phyloP scores from a whole-genome alignment of 2,888 invertebrate species.

The Piscicola geometra region DNA sequence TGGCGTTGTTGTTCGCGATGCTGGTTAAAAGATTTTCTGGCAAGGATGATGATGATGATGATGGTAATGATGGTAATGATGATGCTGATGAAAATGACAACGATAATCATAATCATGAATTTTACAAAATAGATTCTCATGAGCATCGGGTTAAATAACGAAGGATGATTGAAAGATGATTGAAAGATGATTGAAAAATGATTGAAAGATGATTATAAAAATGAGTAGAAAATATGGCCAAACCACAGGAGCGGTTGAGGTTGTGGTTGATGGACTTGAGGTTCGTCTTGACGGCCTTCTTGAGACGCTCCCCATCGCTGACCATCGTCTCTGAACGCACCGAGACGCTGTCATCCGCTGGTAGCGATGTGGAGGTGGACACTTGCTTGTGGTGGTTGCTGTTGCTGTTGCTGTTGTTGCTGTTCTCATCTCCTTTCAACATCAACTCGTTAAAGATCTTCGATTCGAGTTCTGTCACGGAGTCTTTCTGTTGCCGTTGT shows the following conservation, averaged over 20 bases:
- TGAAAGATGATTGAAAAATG: too few relatives aligned
- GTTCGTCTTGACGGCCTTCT: background rate
- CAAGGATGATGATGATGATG: background rate
- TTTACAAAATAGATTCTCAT: background rate
- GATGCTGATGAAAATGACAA: background rate
- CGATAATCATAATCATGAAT: background rate
- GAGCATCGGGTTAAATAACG: constrained; percentile 12
- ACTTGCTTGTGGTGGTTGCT: background rate
- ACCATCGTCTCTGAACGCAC: background rate
- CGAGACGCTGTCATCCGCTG: background rate
- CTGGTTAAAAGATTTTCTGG: too few relatives aligned
- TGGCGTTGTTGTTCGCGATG: too few relatives aligned
- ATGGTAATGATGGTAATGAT: background rate
- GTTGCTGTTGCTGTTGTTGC: background rate
- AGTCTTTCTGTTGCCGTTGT: too few relatives aligned
- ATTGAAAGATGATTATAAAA: background rate
- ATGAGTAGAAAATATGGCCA: too few relatives aligned
- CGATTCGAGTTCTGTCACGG: background rate
- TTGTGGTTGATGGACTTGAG: background rate
- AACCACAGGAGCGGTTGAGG: background rate
- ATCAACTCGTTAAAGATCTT: background rate
- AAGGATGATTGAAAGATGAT: too few relatives aligned
- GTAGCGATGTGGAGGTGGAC: background rate
- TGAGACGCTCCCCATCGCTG: background rate
- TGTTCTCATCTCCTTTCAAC: background rate